Evolutionary conservation across 1,140 invertebrate species (phyloP).

Genomic region (Dysdera silvatica): DNA sequence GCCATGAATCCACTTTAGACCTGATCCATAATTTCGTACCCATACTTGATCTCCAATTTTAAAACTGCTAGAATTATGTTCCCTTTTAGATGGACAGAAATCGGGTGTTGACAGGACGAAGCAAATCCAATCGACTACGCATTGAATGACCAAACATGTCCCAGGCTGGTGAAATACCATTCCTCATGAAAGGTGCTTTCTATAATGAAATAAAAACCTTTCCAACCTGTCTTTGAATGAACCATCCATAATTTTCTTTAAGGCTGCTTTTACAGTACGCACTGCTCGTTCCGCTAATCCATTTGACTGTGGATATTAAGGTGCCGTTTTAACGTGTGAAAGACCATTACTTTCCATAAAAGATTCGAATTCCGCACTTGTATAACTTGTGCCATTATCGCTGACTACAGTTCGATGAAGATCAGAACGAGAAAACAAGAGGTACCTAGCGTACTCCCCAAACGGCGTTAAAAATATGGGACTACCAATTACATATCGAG

Average conservation of each 20-base stretch:
- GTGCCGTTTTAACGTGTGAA: conserved; percentile 38
- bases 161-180: background rate
- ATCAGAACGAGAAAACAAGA: conserved; percentile 41
- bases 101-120: no score
- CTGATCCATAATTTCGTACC: background rate
- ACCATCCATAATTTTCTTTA: background rate
- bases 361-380: conserved; percentile 40
- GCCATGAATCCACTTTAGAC: background rate
- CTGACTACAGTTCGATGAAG: conserved; percentile 42
- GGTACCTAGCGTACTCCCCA: no score
- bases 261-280: conserved; percentile 27
- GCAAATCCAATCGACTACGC: conserved; percentile 4
- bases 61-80: no score
- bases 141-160: background rate
- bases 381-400: conserved; percentile 46
- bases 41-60: no score
- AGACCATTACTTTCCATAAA: conserved; percentile 44
- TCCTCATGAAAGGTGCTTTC: background rate
- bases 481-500: no score
- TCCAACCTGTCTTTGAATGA: background rate
- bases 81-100: no score
- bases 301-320: conserved; percentile 44
- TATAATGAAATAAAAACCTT: conserved; percentile 4
- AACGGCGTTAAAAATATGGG: no score
- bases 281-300: conserved; percentile 42